phyloP scores from a whole-genome alignment of 2,113 vertebrate genomes.

The Nothocercus julius region DNA sequence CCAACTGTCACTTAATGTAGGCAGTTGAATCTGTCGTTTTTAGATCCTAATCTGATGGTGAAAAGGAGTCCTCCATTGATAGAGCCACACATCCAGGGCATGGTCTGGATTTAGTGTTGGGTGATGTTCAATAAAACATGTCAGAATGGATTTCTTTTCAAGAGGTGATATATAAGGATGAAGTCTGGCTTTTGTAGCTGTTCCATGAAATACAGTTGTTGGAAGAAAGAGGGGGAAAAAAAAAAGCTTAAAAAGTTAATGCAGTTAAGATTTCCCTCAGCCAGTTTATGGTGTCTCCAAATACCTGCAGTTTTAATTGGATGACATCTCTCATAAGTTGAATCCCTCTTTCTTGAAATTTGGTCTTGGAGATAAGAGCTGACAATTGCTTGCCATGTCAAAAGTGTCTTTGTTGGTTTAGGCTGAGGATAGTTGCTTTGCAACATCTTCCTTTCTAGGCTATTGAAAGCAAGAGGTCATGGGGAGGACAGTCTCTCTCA shows the following conservation, averaged over 20 bases:
- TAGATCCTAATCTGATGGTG: constrained; percentile 25
- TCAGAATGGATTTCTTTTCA: constrained; percentile 58
- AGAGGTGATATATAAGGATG: constrained; percentile 6
- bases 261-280: constrained; percentile 53
- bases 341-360: constrained; percentile 61
- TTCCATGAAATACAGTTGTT: constrained; percentile 50
- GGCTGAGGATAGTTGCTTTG: background rate
- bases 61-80: background rate
- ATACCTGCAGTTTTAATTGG: constrained; percentile 71
- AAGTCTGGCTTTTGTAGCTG: constrained; percentile 33
- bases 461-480: constrained; percentile 16
- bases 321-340: constrained; percentile 64
- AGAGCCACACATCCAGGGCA: background rate
- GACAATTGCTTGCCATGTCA: constrained; percentile 51
- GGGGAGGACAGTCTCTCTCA: background rate
- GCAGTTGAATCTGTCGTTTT: constrained; percentile 26
- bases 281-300: constrained; percentile 61
- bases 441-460: background rate
- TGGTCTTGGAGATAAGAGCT: constrained; percentile 60
- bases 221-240: background rate
- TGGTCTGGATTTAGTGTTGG: constrained; percentile 37
- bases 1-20: background rate
- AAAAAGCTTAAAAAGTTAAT: constrained; percentile 71
- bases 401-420: constrained; percentile 37
- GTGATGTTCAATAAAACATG: constrained; percentile 58